phyloP scores from a whole-genome alignment of 1,140 invertebrate genomes.

The Papilio aristodemus region DNA sequence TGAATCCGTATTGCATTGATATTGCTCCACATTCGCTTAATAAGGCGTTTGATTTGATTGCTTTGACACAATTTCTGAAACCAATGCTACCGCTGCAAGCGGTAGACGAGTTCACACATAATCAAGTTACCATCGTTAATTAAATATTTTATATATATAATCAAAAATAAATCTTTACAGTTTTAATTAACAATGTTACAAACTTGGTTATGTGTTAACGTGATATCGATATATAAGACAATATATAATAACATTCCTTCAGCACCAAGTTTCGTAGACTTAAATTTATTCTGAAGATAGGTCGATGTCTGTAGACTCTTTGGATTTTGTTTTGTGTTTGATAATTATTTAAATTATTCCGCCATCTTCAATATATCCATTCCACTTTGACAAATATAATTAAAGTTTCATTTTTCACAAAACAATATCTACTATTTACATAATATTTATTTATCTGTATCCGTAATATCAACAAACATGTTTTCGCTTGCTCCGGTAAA shows the following conservation, averaged over 20 bases:
- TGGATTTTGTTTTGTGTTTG: not conserved
- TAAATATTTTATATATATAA: no score
- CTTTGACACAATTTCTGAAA: conserved; percentile 9
- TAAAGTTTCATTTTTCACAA: no score
- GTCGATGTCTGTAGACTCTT: not conserved
- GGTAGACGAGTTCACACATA: not conserved
- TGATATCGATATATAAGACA: no score
- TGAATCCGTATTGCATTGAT: conserved; percentile 2
- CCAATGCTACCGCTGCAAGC: not conserved
- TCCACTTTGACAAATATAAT: no score
- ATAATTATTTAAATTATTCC: not conserved
- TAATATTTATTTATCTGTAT: no score
- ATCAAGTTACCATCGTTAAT: no score
- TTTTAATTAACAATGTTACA: no score
- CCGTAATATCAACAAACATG: no score
- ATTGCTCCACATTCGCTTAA: conserved; percentile 16
- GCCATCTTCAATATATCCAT: not conserved
- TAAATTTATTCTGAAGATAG: not conserved
- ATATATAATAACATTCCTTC: not conserved
- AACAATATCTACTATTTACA: no score
- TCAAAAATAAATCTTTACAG: no score
- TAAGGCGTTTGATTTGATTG: not conserved
- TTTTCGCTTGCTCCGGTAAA: no score
- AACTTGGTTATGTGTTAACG: no score
- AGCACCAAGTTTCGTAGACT: not conserved